These are phyloP conservation scores for Salvator merianae DNA, from an alignment of 2,113 vertebrate genomes.

Conservation along the genomic window DNA sequence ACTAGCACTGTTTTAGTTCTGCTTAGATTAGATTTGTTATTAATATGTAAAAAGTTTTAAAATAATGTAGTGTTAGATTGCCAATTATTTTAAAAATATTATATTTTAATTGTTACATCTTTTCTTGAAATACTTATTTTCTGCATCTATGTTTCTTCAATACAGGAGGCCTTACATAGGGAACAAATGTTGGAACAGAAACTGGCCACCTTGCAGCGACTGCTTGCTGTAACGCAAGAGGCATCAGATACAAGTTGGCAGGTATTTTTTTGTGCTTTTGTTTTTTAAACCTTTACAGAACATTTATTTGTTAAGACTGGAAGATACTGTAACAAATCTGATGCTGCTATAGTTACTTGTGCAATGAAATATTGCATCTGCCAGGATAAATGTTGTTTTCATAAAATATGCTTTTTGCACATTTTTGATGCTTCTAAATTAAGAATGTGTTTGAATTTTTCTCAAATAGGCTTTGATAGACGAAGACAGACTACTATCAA, in stretches of 20 bases:
- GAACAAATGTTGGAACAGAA: conserved; percentile 99
- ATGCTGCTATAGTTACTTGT: background rate
- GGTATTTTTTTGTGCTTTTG: conserved; percentile 73
- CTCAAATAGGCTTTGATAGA: conserved; percentile 93
- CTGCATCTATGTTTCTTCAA: conserved; percentile 14
- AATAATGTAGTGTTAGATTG: background rate
- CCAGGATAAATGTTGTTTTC: background rate
- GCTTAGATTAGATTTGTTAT: background rate
- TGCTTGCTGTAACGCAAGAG: conserved; percentile 94
- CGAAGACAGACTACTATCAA: conserved; percentile 96
- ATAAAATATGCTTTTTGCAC: conserved; percentile 10
- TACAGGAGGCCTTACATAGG: conserved; percentile 97
- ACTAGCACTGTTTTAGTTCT: background rate
- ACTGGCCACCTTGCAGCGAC: conserved; percentile 94
- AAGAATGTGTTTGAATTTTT: conserved; percentile 42
- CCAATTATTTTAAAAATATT: background rate
- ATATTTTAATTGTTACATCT: background rate
- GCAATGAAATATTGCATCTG: background rate
- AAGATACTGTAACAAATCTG: background rate
- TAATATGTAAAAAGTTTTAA: background rate
- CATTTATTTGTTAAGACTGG: conserved; percentile 16
- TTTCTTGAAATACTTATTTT: conserved; percentile 11
- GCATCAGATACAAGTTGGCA: conserved; percentile 99
- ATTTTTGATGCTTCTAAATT: conserved; percentile 36
- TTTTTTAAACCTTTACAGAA: background rate